phyloP scores from a whole-genome alignment of 1,140 invertebrate species.

The Heliconius hewitsoni region DNA sequence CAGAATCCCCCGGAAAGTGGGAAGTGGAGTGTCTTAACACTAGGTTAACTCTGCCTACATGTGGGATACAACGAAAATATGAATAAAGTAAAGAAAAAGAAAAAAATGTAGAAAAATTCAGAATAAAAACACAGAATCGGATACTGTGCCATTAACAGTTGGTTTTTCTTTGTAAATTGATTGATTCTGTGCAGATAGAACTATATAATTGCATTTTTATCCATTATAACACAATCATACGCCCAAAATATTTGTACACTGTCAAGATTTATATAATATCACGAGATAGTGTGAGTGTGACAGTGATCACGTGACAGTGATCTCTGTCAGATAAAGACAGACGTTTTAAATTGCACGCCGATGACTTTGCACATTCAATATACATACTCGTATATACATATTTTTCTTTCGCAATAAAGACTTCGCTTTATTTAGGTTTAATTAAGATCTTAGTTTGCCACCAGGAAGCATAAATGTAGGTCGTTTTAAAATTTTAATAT shows the following conservation, averaged over 20 bases:
- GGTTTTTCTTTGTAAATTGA: conserved; percentile 7
- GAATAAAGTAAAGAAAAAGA: not conserved
- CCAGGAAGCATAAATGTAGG: conserved; percentile 25
- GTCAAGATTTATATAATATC: conserved; percentile 62
- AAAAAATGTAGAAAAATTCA: not conserved
- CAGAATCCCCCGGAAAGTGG: no score
- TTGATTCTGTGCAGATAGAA: conserved; percentile 18
- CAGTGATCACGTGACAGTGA: conserved; percentile 55
- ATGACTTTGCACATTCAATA: conserved; percentile 63
- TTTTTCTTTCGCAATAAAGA: conserved; percentile 64
- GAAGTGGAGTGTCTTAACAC: no score
- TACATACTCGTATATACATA: conserved; percentile 18
- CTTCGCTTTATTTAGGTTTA: conserved; percentile 61
- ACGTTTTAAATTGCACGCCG: conserved; percentile 69
- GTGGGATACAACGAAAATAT: no score
- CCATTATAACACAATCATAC: conserved; percentile 37
- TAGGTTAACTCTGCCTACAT: no score
- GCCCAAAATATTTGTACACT: conserved; percentile 46
- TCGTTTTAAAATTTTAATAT: conserved; percentile 8
- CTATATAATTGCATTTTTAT: conserved; percentile 30
- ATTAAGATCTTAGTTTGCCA: conserved; percentile 58
- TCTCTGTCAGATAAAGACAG: conserved; percentile 54
- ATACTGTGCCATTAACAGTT: not conserved
- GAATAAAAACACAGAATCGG: not conserved
- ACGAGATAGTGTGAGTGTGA: no score